Conservation (phyloP, 1,140 invertebrate species). For the Procambarus clarkii region DNA sequence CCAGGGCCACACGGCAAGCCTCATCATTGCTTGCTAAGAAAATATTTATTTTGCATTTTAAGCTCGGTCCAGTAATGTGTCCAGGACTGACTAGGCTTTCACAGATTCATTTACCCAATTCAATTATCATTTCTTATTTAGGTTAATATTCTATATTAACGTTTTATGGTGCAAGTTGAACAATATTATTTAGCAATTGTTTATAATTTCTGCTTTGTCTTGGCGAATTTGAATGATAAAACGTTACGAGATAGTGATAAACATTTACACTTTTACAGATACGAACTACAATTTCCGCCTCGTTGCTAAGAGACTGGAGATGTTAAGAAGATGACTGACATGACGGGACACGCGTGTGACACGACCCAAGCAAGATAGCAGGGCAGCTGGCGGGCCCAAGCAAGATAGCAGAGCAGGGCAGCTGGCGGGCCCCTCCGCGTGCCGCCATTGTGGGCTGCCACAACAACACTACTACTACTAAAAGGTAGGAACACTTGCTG, state of each 20-base stretch:
- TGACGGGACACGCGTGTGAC: not conserved
- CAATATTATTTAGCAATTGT: not conserved
- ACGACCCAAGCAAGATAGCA: no score
- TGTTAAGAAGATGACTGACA: not conserved
- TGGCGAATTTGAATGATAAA: no score
- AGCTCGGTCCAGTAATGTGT: no score
- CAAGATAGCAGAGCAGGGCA: not conserved
- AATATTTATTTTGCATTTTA: not conserved
- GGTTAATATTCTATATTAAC: not conserved
- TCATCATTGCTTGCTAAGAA: not conserved
- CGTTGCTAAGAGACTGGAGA: not conserved
- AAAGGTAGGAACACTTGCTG: slow-evolving; percentile 54
- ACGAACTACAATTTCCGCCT: not conserved
- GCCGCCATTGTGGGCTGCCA: not conserved
- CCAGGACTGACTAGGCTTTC: not conserved
- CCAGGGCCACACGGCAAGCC: not conserved
- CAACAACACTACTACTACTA: slow-evolving; percentile 22
- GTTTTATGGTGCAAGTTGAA: not conserved
- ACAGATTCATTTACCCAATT: not conserved
- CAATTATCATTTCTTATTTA: slow-evolving; percentile 1
- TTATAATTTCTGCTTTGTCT: not conserved
- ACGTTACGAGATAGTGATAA: not conserved
- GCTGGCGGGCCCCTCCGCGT: slow-evolving; percentile 1
- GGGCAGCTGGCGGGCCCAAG: not conserved
- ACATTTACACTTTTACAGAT: not conserved